Evolutionary conservation across 2,113 vertebrate species (phyloP), one percentile per base, ranked within the genome.

Genomic region (Entosphenus tridentatus): DNA sequence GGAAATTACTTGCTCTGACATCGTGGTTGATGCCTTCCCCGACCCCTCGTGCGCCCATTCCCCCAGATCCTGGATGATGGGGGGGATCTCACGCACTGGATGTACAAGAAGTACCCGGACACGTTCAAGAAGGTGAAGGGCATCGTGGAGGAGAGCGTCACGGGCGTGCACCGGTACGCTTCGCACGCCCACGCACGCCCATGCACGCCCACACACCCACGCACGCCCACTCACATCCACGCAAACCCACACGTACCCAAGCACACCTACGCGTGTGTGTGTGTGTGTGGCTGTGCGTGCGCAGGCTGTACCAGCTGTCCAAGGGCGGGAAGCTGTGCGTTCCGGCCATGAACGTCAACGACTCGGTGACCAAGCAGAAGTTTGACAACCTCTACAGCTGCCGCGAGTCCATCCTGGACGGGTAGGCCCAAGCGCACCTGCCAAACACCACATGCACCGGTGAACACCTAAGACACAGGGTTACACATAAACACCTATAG

Each of bases 41-140:
- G 39, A 39, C 39, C 39, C 39, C 39, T 39, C 39, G 39, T 39
- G 39, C 39, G 6, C 39, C 39, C 39, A 39, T 57, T 68, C 12
- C 73, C 74, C 0, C 76, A 98, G 93, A 98, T 98, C 73, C 77
- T 98, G 77, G 93, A 98, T 70, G 93, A 98, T 1, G 93, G 93
- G 16, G 93, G 93, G 2, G 93, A 98, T 72, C 81, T 98, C 71
- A 98, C 93, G 70, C 93, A 98, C 73, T 96, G 92, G 93, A 98
- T 98, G 78, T 98, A 96, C 74, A 96, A 96, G 79, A 98, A 98
- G 72, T 96, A 98, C 18, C 91, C 93, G 74, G 96, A 91, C 78
- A 96, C 96, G 93, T 98, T 98, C 76, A 98, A 96, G 78, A 98
- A 98, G 81, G 92, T 96, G 79, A 98, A 98, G 77, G 93, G 93